These are phyloP conservation scores for Varecia variegata DNA, from an alignment of 2,797 vertebrate genomes.

Conservation along the genomic window DNA sequence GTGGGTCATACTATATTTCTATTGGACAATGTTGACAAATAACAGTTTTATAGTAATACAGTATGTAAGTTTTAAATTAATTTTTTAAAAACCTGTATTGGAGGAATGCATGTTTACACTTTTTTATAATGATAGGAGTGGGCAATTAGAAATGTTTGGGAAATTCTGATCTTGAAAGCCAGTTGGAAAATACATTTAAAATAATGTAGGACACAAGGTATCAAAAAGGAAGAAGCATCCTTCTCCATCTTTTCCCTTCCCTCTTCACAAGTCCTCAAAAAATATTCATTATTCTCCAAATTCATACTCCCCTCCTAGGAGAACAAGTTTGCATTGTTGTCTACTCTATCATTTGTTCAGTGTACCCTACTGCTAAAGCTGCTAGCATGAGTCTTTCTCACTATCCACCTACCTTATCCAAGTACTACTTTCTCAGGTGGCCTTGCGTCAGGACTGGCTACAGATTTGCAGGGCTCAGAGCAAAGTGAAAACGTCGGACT, in stretches of 20 bases:
- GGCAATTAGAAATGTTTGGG: conserved; percentile 36
- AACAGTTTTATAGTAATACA: background rate
- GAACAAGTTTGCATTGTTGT: background rate
- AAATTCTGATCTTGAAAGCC: background rate
- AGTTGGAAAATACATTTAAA: conserved; percentile 30
- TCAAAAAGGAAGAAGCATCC: background rate
- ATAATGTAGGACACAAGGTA: background rate
- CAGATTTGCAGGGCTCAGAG: background rate
- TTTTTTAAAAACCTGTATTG: background rate
- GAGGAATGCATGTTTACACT: background rate
- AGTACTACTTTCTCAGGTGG: background rate
- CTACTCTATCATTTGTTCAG: background rate
- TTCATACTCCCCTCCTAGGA: background rate
- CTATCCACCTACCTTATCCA: background rate
- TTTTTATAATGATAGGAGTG: background rate
- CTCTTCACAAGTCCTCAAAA: background rate
- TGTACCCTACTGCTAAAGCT: background rate
- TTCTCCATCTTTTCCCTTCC: conserved; percentile 8
- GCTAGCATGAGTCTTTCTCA: background rate
- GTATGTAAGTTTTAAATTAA: conserved; percentile 24
- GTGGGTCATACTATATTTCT: background rate
- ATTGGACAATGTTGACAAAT: background rate
- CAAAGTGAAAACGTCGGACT: background rate
- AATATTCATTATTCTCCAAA: conserved; percentile 16
- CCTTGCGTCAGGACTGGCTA: conserved; percentile 12